Percentiles rank a stretch among this genome's conserved stretches.
Conservation (phyloP, 2,797 vertebrate genomes). For the Tapirus indicus region DNA sequence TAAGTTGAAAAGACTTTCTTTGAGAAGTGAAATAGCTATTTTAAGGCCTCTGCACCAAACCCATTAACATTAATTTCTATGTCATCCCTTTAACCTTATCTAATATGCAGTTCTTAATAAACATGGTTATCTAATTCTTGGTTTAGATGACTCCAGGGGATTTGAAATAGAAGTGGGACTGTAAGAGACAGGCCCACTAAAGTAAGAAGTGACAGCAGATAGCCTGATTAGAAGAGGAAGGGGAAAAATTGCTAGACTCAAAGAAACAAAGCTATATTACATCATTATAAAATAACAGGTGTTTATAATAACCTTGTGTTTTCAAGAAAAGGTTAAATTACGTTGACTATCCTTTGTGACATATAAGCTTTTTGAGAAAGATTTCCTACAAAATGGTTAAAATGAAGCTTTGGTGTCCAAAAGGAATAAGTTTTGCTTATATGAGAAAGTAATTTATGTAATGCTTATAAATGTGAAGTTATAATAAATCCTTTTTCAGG, state of each 20-base stretch:
- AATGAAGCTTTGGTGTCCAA: slow-evolving; percentile 17
- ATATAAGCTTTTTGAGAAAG: background rate
- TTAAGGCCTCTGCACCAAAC: background rate
- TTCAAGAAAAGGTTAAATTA: slow-evolving; percentile 11
- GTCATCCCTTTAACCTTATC: background rate
- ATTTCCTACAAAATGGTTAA: slow-evolving; percentile 55
- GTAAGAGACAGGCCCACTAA: background rate
- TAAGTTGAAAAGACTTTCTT: background rate
- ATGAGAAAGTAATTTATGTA: background rate
- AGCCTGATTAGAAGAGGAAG: background rate
- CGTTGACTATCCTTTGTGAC: background rate
- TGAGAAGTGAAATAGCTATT: background rate
- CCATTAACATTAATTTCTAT: background rate
- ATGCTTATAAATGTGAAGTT: background rate
- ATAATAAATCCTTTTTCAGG: background rate
- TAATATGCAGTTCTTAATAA: background rate
- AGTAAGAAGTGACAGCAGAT: background rate
- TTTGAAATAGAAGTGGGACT: background rate
- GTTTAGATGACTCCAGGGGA: background rate
- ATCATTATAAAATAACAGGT: slow-evolving; percentile 18
- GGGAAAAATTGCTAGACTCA: background rate
- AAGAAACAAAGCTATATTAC: background rate
- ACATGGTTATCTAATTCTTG: background rate
- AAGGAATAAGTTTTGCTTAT: background rate
- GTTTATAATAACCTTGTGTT: background rate